Evolutionary conservation across 2,888 invertebrate species (phyloP).

Genomic region (Ceramica pisi): DNA sequence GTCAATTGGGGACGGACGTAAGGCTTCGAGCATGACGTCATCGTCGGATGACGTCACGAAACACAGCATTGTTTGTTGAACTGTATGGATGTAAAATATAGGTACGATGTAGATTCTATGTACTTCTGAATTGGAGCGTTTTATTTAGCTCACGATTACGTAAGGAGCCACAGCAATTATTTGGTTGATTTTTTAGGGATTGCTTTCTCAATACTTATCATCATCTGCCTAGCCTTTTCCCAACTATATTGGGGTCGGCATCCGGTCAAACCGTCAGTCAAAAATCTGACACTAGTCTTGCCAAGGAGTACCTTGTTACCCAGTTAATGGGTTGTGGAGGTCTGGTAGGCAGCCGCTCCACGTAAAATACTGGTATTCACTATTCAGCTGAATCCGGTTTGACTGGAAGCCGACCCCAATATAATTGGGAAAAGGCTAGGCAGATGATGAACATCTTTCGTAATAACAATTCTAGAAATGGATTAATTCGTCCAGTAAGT

Average conservation of each 20-base stretch:
- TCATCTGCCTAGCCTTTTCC: too few relatives aligned
- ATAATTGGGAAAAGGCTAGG: too few relatives aligned
- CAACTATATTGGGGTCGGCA: too few relatives aligned
- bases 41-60: constrained; percentile 18
- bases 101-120: too few relatives aligned
- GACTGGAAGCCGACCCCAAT: too few relatives aligned
- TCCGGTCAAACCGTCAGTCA: too few relatives aligned
- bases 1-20: constrained; percentile 25
- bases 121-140: background rate
- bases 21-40: constrained; percentile 52
- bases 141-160: constrained; percentile 3
- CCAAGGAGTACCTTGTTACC: too few relatives aligned
- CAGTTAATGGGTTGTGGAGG: too few relatives aligned
- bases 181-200: background rate
- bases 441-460: background rate
- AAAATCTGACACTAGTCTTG: too few relatives aligned
- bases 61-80: constrained; percentile 1
- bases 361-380: too few relatives aligned
- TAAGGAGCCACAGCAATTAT: background rate
- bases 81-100: constrained; percentile 14
- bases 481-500: background rate
- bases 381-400: too few relatives aligned
- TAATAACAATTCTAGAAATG: background rate
- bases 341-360: too few relatives aligned
- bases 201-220: background rate